Conservation (phyloP, 2,113 vertebrate genomes). For the Pseudopodoces humilis region DNA sequence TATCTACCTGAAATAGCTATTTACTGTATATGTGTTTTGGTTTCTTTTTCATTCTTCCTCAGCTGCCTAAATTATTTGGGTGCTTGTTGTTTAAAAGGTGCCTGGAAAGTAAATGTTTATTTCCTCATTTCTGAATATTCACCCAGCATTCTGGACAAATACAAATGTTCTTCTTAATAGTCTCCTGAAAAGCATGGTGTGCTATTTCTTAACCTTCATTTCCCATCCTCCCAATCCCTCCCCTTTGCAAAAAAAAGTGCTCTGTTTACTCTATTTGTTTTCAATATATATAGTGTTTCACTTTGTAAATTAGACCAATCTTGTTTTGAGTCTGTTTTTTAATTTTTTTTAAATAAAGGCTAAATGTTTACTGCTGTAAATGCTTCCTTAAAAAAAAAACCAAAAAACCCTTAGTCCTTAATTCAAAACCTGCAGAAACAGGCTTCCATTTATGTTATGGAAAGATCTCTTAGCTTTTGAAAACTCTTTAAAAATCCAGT, state of each 20-base stretch:
- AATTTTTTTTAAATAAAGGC: neutral
- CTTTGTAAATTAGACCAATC: neutral
- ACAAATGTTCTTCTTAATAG: neutral
- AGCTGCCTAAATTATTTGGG: neutral
- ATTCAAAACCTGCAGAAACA: neutral
- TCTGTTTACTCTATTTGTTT: neutral
- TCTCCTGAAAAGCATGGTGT: neutral
- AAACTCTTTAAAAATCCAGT: neutral
- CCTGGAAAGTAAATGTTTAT: neutral
- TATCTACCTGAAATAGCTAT: neutral
- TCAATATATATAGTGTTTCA: neutral
- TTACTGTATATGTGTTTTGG: neutral
- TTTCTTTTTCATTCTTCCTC: neutral
- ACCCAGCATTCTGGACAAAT: neutral
- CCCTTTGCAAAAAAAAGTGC: neutral
- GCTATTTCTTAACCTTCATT: neutral
- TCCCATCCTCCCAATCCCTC: accelerated
- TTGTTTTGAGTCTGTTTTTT: neutral
- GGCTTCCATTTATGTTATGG: neutral
- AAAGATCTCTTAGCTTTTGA: neutral
- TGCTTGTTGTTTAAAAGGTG: neutral
- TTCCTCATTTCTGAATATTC: neutral
- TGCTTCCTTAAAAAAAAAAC: neutral
- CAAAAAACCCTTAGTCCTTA: neutral
- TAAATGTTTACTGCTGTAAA: neutral